Base-by-base conservation (phyloP, 2,113 vertebrate genomes). In the Himantopus leucocephalus region DNA sequence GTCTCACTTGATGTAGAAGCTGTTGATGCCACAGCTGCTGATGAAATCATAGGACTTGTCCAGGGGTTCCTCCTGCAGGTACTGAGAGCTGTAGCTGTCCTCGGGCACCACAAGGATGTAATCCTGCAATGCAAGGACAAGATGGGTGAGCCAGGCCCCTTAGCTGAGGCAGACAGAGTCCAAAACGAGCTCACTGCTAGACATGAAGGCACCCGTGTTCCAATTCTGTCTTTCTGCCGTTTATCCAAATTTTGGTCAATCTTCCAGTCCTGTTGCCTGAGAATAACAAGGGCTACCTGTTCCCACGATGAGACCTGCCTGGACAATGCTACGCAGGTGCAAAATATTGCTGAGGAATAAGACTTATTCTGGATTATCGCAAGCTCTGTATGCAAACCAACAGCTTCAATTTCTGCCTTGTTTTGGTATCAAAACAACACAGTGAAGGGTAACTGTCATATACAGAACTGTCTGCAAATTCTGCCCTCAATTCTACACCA, bases 11-110 rank as follows among this genome's bases (percentile, higher is more conserved):
- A 99, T 97, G 87, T 99, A 97, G 96, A 99, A 99, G 93, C 99
- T 98, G 63, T 99, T 99, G 88, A 98, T 94, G n/a, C 99, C 98
- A 5, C 99, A 99, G 94, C 86, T 99, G 97, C 98, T 99, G 98
- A 99, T 99, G 94, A 99, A 99, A 96, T 99, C 98, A 1, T 99
- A 99, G 3, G 99, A 99, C 68, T 99, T 99, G 96, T 99, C 99
- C 94, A 99, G 94, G 9, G 98, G 98, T 77, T 99, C 99, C 86
- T 99, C 99, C 8, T 94, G 98, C 87, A 99, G 98, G 85, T 99
- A 99, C 90, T 97, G 98, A 91, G 99, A 97, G 93, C 97, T 99
- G 95, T 99, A 99, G 92, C 97, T 98, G 3, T 97, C 95, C 94
- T 99, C 99, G 2, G 99, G 99, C 14, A 99, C 98, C 9, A 99